Evolutionary conservation across 2,113 vertebrate genomes (phyloP), one percentile per base, ranked within the genome.

Genomic region (Lanius ludovicianus): DNA sequence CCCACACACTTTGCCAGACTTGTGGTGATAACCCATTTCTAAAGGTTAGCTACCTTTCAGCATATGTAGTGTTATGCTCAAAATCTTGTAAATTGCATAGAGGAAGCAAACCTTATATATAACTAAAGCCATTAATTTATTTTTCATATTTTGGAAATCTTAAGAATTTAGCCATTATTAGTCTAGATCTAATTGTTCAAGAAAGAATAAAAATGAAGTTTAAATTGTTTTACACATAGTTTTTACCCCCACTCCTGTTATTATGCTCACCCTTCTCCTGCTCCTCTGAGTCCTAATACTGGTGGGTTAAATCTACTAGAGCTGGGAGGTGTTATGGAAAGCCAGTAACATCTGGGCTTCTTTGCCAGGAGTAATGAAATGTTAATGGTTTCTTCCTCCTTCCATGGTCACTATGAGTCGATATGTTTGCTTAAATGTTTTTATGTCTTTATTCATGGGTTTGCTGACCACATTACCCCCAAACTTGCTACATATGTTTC

Each of bases 311-410:
- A 10, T 62, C 27, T 46, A 8, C 20, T 15, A 15, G 18, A 10
- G 1, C 7, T 70, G 3, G 2, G 15, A 17, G 0, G 0, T 39
- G 4, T 55, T 71, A 20, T 15, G 7, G 25, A 71, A 49, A 68
- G 9, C 21, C 30, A 41, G 22, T 30, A 71, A 3, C 6, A 71
- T 49, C 10, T 31, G 9, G 8, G 13, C 15, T 59, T 10, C 23
- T 59, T 63, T 63, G 9, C 12, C 18, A 55, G 14, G 27, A 67
- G 1, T 25, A 71, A n/a, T 22, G 12, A 76, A 25, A 47, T 68
- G 10, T 18, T 70, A 31, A 31, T 53, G 9, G 3, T 28, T 83
- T 88, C 15, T 41, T 63, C 13, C 6, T 73, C 12, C 22, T 80
- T 31, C 28, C 60, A 5, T 35, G 41, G 9, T 11, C 2, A 24